A percentile compares a stretch with the other conserved stretches of the same genome.
Evolutionary conservation across 2,113 vertebrate species (phyloP).

Genomic region (Campylomormyrus numenius): DNA sequence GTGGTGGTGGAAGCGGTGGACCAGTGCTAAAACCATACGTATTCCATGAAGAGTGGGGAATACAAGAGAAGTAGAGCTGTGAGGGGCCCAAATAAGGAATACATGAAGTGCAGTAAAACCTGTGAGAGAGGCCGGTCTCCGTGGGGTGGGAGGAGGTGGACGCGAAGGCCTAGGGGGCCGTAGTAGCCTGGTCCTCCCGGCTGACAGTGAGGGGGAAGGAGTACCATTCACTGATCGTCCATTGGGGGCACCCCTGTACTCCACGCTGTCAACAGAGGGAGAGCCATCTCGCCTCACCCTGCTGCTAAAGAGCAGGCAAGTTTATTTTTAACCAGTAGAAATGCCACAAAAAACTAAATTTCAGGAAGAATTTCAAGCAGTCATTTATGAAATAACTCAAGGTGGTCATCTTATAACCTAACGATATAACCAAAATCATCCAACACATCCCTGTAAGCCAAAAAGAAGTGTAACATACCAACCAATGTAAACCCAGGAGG

Average conservation of each 20-base stretch:
- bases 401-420: not conserved
- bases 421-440: not conserved
- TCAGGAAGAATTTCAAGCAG: not conserved
- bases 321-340: not conserved
- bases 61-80: not conserved
- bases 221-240: slow-evolving; percentile 59
- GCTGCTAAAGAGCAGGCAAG: not conserved
- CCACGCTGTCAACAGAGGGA: slow-evolving; percentile 64
- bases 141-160: slow-evolving; percentile 80
- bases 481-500: not conserved
- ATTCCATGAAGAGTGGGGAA: not conserved
- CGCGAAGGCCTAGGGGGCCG: slow-evolving; percentile 82
- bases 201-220: slow-evolving; percentile 74
- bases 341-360: not conserved
- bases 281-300: slow-evolving; percentile 71
- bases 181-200: slow-evolving; percentile 68
- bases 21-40: not conserved
- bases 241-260: slow-evolving; percentile 63
- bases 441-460: not conserved
- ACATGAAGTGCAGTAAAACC: slow-evolving; percentile 53
- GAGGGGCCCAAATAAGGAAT: not conserved
- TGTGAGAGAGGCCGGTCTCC: slow-evolving; percentile 64
- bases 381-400: not conserved
- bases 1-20: not conserved
- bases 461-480: not conserved